These are phyloP conservation scores for Parnassius orleans DNA, from an alignment of 2,888 invertebrate species.

Conservation along the genomic window DNA sequence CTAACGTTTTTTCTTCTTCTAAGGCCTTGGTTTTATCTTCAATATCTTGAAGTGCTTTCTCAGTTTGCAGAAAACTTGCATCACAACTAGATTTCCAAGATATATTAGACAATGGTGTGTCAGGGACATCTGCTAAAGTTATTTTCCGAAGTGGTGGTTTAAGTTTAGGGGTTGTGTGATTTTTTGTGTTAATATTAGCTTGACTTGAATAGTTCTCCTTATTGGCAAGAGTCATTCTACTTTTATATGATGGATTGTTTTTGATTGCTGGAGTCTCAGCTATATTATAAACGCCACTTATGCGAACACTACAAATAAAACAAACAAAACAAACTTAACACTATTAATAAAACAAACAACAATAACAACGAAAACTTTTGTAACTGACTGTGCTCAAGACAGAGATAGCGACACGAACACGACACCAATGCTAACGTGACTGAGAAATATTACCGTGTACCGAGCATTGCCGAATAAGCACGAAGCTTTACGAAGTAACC, in stretches of 20 bases:
- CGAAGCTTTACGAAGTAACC: too few relatives aligned
- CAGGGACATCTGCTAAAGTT: constrained; percentile 35
- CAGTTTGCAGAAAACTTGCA: constrained; percentile 63
- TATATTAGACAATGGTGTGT: constrained; percentile 56
- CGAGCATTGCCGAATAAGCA: too few relatives aligned
- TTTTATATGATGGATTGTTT: constrained; percentile 44
- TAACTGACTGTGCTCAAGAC: too few relatives aligned
- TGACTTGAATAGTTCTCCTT: constrained; percentile 54
- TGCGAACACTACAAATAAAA: constrained; percentile 49
- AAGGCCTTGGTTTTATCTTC: constrained; percentile 48
- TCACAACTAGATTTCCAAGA: constrained; percentile 65
- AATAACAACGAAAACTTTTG: too few relatives aligned
- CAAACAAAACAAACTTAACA: too few relatives aligned
- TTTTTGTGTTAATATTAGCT: constrained; percentile 33
- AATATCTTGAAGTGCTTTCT: constrained; percentile 59
- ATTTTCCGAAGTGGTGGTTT: constrained; percentile 26
- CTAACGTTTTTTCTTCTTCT: constrained; percentile 45
- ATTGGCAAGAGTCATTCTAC: constrained; percentile 42
- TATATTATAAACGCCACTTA: constrained; percentile 64
- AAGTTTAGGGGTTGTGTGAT: constrained; percentile 30
- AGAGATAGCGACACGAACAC: too few relatives aligned
- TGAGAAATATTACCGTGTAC: too few relatives aligned
- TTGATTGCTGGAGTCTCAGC: constrained; percentile 54
- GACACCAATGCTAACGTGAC: too few relatives aligned
- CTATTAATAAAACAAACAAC: too few relatives aligned